A percentile compares a stretch with the other conserved stretches of the same genome.
These are phyloP conservation scores for Percina caprodes DNA, from an alignment of 2,113 vertebrate species.

Conservation along the genomic window DNA sequence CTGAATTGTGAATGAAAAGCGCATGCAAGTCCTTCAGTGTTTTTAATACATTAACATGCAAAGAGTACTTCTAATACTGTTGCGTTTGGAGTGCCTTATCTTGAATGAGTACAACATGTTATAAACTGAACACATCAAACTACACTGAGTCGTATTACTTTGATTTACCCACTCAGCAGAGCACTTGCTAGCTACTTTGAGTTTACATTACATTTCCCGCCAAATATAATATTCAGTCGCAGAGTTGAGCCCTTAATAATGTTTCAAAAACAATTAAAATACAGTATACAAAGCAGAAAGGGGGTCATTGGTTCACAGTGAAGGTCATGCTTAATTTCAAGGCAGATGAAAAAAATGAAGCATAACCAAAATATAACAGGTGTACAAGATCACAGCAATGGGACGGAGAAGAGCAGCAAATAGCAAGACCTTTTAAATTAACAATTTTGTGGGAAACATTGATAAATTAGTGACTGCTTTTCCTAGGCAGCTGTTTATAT, in stretches of 20 bases:
- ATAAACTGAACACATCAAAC: neutral
- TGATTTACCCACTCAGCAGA: neutral
- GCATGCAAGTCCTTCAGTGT: constrained; percentile 31
- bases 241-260: neutral
- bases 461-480: neutral
- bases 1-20: constrained; percentile 21
- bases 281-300: neutral
- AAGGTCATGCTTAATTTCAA: neutral
- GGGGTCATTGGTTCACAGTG: neutral
- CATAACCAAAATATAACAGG: neutral
- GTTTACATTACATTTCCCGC: neutral
- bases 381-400: neutral
- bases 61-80: neutral
- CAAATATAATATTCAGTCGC: neutral
- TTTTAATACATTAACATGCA: constrained; percentile 5
- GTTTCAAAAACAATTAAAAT: neutral
- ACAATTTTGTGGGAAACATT: neutral
- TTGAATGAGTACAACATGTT: neutral
- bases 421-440: neutral
- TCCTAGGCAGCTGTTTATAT: neutral
- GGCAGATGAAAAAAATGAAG: neutral
- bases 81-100: neutral
- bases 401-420: neutral
- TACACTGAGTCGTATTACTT: neutral
- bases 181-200: neutral